Percentiles rank a stretch among this genome's conserved stretches.
Conservation (phyloP, 2,888 invertebrate genomes). For the Diaperis boleti region DNA sequence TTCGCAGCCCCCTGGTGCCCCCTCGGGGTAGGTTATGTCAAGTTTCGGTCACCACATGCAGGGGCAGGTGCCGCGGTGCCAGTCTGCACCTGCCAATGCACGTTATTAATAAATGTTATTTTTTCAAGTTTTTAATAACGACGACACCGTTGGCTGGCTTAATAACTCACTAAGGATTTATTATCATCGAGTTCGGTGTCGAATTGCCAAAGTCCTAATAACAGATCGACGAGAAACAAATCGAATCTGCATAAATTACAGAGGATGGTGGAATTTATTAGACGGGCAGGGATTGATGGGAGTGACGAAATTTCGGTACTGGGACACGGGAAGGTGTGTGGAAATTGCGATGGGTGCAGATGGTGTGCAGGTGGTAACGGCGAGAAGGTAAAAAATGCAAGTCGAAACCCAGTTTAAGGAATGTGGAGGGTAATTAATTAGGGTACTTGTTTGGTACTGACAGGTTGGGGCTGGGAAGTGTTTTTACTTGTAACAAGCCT, state of each 20-base stretch:
- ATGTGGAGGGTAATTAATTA: neutral
- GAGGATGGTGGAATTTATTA: constrained; percentile 15
- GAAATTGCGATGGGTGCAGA: constrained; percentile 4
- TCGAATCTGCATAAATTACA: constrained; percentile 28
- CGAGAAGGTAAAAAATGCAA: neutral
- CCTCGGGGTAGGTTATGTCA: constrained; percentile 37
- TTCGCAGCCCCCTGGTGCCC: constrained; percentile 12
- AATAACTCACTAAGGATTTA: constrained; percentile 12
- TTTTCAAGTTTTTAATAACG: constrained; percentile 22
- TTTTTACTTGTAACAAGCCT: neutral
- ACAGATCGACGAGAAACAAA: constrained; percentile 13
- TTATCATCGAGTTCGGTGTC: constrained; percentile 1
- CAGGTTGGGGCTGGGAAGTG: neutral
- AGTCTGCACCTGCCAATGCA: constrained; percentile 39
- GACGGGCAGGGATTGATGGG: neutral
- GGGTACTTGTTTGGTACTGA: neutral
- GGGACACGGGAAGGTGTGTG: too few species aligned
- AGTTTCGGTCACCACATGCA: constrained; percentile 37
- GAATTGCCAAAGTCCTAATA: constrained; percentile 16
- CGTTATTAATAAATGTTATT: constrained; percentile 36
- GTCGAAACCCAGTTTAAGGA: neutral
- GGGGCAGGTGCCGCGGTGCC: constrained; percentile 38
- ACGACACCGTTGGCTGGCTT: constrained; percentile 4
- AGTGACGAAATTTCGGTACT: constrained; percentile 9
- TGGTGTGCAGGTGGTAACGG: neutral